Conservation (phyloP, 2,888 invertebrate species). For the Drosophila nr. medialis region DNA sequence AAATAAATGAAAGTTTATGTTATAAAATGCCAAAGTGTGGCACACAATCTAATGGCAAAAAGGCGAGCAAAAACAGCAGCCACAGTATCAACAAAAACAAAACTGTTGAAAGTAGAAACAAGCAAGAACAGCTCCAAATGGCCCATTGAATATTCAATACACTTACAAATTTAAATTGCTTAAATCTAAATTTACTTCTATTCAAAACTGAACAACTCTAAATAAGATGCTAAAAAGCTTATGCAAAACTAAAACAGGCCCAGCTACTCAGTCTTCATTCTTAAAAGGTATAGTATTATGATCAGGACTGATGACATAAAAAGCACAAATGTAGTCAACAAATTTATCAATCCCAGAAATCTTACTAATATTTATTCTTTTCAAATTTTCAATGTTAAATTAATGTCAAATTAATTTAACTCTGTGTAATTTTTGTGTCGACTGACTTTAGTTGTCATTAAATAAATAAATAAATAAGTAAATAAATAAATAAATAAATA, state of each 20-base stretch:
- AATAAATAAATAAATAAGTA: background rate
- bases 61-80: slow-evolving; percentile 15
- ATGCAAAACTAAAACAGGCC: background rate
- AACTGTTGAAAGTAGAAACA: slow-evolving; percentile 13
- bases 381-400: background rate
- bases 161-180: background rate
- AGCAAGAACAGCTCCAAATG: background rate
- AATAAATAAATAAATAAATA: no score
- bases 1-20: slow-evolving; percentile 81
- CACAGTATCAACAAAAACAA: slow-evolving; percentile 23
- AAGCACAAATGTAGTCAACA: background rate
- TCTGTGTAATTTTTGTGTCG: fast-evolving
- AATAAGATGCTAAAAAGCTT: background rate
- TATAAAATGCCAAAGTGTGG: slow-evolving; percentile 81
- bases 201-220: background rate
- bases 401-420: background rate
- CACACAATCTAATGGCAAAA: slow-evolving; percentile 70
- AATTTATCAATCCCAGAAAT: background rate
- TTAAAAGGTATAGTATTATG: no score
- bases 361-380: fast-evolving
- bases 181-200: background rate
- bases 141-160: background rate
- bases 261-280: background rate
- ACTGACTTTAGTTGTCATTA: background rate
- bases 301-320: background rate